Evolutionary conservation across 2,113 vertebrate species (phyloP), one percentile per base, ranked within the genome.

Genomic region (Corythaixoides concolor): DNA sequence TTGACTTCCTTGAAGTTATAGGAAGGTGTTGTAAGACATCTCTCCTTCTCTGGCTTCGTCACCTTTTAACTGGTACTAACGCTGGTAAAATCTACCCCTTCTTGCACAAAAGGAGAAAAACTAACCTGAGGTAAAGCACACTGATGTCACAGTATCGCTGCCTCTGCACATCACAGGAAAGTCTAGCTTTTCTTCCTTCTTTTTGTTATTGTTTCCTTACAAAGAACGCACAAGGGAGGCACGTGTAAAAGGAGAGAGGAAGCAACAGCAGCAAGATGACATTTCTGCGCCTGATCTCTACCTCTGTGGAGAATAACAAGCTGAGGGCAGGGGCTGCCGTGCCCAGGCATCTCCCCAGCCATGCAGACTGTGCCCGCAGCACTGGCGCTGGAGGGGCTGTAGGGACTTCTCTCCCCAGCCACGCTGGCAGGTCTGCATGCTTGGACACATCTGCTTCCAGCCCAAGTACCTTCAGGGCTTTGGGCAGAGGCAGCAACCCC

Each of bases 401-500:
- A 27, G 14, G n/a, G 39, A 63, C 43, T 9, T 19, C 39, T 43
- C 55, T 78, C 53, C n/a, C 32, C 1, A 0, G 53, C 24, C 33
- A 32, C 1, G 0, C 45, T 15, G 52, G 22, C 45, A 67, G 15
- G 8, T 64, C 50, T 59, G 63, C 22, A 30, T 0, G 0, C 21
- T 12, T 62, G 59, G 68, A 62, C n/a, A n/a, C 41, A 22, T 41
- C 33, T 70, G 23, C 72, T 94, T 84, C 63, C 63, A 92, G 45
- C 35, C 21, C 0, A 0, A 80, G 43, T 1, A 0, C 33, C n/a
- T 37, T 21, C 26, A 45, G 30, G 33, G 33, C 30, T 50, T 6
- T 35, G 43, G 56, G 27, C 28, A 78, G 87, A 93, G 16, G 19
- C 86, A 89, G 47, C 17, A 66, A 67, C 4, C 15, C 11, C 0